Base-by-base conservation (phyloP, 2,797 vertebrate genomes). In the Hapalemur alaotrensis region DNA sequence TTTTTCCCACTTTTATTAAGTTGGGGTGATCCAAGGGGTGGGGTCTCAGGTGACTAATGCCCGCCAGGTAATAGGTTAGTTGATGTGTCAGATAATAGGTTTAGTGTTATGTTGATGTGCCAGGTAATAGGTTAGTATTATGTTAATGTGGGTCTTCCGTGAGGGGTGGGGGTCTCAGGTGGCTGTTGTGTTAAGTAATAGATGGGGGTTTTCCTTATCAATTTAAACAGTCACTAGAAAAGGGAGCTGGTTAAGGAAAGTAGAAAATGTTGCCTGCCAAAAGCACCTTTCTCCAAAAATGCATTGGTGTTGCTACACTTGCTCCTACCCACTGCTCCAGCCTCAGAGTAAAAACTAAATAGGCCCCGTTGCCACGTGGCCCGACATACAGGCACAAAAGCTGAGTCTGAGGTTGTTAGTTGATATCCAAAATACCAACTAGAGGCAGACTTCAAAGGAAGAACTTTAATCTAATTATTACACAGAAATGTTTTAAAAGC, bases 401-500 rank as follows among this genome's bases (percentile, higher is more conserved):
- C 76, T 1, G 4, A 73, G 52, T 89, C 59, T 92, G 52, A 70
- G 54, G 85, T 94, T 90, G 35, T 92, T 93, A 91, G 81, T 59
- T 81, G 75, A 95, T 83, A 91, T 63, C 59, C 28, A 86, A 95
- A 97, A 87, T 78, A 70, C 82, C 46, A 88, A 95, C 18, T 20
- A 32, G 73, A 76, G 67, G 57, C 48, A 81, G 20, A 91, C 90
- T 96, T 96, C 72, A 95, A 95, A 97, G 90, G 41, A 63, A 9
- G 96, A 82, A 75, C 43, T 32, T 91, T 67, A 78, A 95, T 93
- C 87, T 88, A 83, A 97, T 89, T 75, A 80, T 94, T 48, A 57
- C 85, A 70, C 41, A 88, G 73, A 91, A 96, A 95, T 92, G 25
- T 85, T 94, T 93, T 63, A 17, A 88, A 85, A 85, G 67, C 61